Evolutionary conservation across 2,797 vertebrate genomes (phyloP).

Genomic region (Gallinago stenura): DNA sequence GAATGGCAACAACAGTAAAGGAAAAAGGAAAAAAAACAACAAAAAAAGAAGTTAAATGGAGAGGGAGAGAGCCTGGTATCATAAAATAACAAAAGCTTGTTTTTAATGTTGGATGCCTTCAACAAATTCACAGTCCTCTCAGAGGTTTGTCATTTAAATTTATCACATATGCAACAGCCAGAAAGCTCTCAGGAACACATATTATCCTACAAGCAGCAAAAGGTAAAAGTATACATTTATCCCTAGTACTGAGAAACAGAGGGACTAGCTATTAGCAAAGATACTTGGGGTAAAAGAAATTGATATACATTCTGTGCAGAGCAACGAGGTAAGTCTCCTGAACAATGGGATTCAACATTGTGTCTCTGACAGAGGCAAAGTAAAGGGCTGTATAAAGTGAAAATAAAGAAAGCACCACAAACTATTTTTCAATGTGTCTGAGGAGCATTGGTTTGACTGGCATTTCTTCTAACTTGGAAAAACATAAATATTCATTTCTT

Average conservation of each 20-base stretch:
- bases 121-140: not conserved
- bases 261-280: not conserved
- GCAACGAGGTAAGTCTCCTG: conserved; percentile 39
- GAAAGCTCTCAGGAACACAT: not conserved
- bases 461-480: not conserved
- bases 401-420: not conserved
- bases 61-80: not conserved
- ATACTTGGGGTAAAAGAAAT: not conserved
- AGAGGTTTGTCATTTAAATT: not conserved
- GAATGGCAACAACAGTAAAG: not conserved
- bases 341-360: not conserved
- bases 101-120: not conserved
- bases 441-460: not conserved
- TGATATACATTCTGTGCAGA: not conserved
- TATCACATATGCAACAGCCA: not conserved
- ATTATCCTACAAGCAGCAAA: not conserved
- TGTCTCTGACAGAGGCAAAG: not conserved
- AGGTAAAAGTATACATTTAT: not conserved
- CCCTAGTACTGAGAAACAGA: not conserved
- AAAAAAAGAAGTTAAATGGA: too few species aligned
- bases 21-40: not conserved
- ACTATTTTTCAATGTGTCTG: not conserved
- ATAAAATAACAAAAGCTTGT: not conserved
- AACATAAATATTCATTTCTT: conserved; percentile 14
- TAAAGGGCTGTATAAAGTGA: not conserved